Percentiles rank a stretch among this genome's conserved stretches.
Conservation (phyloP, 2,113 vertebrate species). For the Ginglymostoma cirratum region DNA sequence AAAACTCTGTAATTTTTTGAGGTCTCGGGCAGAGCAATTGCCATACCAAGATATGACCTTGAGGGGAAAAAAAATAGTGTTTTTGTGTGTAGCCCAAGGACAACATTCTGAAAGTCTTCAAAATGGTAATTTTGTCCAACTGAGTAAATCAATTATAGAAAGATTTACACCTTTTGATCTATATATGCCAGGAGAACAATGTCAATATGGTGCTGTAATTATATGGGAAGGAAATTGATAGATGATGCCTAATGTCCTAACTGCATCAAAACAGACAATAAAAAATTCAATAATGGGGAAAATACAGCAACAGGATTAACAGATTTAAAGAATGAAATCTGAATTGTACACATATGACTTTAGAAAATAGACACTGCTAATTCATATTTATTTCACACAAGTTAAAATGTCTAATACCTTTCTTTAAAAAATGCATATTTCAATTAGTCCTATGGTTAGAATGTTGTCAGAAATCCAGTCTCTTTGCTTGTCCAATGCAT, state of each 20-base stretch:
- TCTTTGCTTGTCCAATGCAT: background rate
- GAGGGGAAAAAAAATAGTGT: background rate
- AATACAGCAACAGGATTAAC: background rate
- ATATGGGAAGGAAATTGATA: background rate
- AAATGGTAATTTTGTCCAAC: background rate
- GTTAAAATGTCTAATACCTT: background rate
- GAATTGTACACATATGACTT: background rate
- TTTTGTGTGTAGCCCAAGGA: background rate
- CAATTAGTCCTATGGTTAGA: background rate
- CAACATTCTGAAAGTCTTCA: background rate
- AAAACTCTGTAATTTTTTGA: no score
- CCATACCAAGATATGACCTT: no score
- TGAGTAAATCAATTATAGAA: background rate
- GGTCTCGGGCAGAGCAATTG: no score
- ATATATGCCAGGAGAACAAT: background rate
- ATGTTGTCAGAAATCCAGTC: background rate
- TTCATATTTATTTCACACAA: background rate
- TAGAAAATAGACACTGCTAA: background rate
- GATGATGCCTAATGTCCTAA: background rate
- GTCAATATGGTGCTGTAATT: background rate
- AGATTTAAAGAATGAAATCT: no score
- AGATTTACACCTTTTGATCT: background rate
- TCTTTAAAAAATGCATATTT: background rate
- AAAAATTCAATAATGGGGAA: background rate
- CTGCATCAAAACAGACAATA: background rate